These are phyloP conservation scores for Pterocles burchelli DNA, from an alignment of 2,113 vertebrate species.

Conservation along the genomic window DNA sequence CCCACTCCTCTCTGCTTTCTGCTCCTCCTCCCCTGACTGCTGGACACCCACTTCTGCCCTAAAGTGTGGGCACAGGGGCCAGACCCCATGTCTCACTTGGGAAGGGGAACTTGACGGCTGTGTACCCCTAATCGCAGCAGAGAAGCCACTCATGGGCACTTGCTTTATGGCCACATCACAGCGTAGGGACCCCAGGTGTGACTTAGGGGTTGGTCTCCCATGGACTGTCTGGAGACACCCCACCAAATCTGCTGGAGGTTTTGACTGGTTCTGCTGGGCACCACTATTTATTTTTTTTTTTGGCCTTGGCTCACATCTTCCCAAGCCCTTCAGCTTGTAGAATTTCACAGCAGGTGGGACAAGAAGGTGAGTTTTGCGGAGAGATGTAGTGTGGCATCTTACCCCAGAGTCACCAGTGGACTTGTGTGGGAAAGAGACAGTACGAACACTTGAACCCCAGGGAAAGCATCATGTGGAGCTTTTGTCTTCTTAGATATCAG, in stretches of 20 bases:
- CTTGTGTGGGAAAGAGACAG: background rate
- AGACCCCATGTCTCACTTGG: background rate
- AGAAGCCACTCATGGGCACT: background rate
- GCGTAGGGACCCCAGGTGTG: background rate
- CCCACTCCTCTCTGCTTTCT: background rate
- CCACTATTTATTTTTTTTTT: background rate
- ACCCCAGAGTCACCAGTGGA: background rate
- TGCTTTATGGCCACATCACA: background rate
- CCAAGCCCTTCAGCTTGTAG: background rate
- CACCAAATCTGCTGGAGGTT: background rate
- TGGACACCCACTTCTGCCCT: background rate
- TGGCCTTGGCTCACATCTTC: background rate
- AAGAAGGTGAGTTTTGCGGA: background rate
- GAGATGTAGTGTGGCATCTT: background rate
- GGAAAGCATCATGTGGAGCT: background rate
- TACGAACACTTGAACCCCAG: background rate
- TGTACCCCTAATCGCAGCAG: background rate
- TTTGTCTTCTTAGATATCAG: background rate
- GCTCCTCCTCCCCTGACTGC: background rate
- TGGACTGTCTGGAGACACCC: background rate
- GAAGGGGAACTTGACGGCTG: background rate
- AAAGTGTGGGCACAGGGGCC: background rate
- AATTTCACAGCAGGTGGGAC: background rate
- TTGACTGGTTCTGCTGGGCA: background rate
- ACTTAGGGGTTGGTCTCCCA: fast-evolving